Evolutionary conservation across 1,140 invertebrate species (phyloP).

Genomic region (Plectrocnemia conspersa): DNA sequence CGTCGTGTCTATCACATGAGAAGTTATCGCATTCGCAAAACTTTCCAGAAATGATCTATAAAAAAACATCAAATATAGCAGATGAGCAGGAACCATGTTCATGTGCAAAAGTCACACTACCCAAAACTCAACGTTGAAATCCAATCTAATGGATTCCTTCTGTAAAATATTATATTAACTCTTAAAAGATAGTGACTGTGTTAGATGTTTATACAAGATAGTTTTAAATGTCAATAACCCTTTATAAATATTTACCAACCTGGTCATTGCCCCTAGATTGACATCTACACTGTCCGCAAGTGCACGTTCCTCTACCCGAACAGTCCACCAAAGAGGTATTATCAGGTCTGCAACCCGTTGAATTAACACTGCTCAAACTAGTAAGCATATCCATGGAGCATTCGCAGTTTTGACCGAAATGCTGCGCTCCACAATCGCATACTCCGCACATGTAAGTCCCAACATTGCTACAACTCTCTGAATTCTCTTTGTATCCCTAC

Average conservation of each 20-base stretch:
- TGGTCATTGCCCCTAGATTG: slow-evolving; percentile 39
- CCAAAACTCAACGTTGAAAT: too few species aligned
- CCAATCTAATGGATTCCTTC: too few species aligned
- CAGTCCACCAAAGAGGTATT: slow-evolving; percentile 68
- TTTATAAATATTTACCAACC: too few species aligned
- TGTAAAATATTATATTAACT: too few species aligned
- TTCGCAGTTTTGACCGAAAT: slow-evolving; percentile 83
- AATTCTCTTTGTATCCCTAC: slow-evolving; percentile 41
- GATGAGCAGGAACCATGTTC: too few species aligned
- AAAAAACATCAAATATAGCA: too few species aligned
- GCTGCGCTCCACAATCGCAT: slow-evolving; percentile 73
- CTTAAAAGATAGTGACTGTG: too few species aligned
- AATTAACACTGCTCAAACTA: slow-evolving; percentile 47
- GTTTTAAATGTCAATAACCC: too few species aligned
- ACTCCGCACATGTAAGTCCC: slow-evolving; percentile 82
- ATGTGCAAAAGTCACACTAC: too few species aligned
- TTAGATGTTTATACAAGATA: too few species aligned
- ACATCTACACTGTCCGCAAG: slow-evolving; percentile 78
- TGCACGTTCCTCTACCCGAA: slow-evolving; percentile 71
- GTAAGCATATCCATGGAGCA: slow-evolving; percentile 63
- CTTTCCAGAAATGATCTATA: slow-evolving; percentile 66
- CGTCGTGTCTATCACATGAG: slow-evolving; percentile 82
- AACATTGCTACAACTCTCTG: slow-evolving; percentile 57
- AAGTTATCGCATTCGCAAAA: slow-evolving; percentile 96
- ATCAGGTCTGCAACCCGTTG: slow-evolving; percentile 66